Evolutionary conservation across 2,113 vertebrate genomes (phyloP).

Genomic region (Pollimyrus isidori): DNA sequence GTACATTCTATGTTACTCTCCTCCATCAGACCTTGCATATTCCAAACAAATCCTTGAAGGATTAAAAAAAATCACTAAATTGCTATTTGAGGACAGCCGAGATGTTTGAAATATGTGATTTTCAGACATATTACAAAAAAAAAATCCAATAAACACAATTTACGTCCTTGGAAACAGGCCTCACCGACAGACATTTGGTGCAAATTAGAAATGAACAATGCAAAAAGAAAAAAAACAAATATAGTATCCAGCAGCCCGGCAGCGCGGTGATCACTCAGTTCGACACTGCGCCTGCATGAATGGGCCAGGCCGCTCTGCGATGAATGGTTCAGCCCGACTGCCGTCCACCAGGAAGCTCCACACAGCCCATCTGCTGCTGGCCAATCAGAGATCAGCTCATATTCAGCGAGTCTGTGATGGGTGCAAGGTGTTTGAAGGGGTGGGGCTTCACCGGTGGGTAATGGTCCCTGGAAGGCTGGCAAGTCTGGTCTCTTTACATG

Average conservation of each 20-base stretch:
- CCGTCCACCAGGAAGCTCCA: neutral
- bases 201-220: conserved; percentile 31
- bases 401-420: neutral
- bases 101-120: conserved; percentile 46
- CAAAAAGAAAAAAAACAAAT: conserved; percentile 3
- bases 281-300: conserved; percentile 19
- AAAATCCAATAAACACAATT: conserved; percentile 23
- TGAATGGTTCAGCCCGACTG: neutral
- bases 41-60: conserved; percentile 76
- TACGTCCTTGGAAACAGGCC: conserved; percentile 38
- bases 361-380: neutral
- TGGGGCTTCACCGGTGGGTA: neutral
- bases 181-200: conserved; percentile 41
- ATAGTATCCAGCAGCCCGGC: conserved; percentile 10
- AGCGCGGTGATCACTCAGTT: conserved; percentile 17
- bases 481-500: neutral
- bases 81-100: conserved; percentile 58
- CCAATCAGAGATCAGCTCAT: neutral
- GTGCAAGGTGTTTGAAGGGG: neutral
- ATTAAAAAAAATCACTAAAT: conserved; percentile 68
- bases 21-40: conserved; percentile 82
- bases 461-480: neutral
- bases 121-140: conserved; percentile 35
- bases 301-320: neutral
- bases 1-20: conserved; percentile 82